Conservation (phyloP, 2,888 invertebrate species). For the Xanthia icteritia region DNA sequence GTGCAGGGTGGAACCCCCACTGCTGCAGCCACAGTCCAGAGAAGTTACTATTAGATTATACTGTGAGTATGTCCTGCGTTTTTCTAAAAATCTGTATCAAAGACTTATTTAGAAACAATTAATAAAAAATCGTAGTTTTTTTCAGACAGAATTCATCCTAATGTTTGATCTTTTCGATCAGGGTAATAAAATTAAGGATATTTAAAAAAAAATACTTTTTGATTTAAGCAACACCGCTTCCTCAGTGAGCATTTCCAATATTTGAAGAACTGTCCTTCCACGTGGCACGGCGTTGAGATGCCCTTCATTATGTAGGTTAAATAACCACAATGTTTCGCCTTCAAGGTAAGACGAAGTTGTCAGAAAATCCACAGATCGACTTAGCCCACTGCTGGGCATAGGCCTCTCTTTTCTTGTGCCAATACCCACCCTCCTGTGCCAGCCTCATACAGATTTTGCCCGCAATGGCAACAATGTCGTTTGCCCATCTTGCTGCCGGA, state of each 20-base stretch:
- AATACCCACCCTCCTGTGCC: too few relatives aligned
- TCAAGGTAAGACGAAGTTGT: not conserved
- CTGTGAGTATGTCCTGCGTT: slow-evolving; percentile 83
- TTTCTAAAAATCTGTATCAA: not conserved
- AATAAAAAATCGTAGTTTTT: not conserved
- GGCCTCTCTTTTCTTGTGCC: too few relatives aligned
- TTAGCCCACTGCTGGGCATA: too few relatives aligned
- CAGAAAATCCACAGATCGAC: not conserved
- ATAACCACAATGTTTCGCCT: not conserved
- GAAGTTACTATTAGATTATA: slow-evolving; percentile 94
- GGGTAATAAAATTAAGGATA: not conserved
- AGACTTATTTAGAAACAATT: not conserved
- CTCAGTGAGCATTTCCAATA: not conserved
- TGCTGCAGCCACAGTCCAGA: slow-evolving; percentile 92
- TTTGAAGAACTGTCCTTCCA: not conserved
- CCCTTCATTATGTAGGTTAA: not conserved
- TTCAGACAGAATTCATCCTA: not conserved
- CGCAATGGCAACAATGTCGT: too few relatives aligned
- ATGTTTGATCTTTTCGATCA: not conserved
- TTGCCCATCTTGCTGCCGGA: too few relatives aligned
- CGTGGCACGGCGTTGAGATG: too few relatives aligned
- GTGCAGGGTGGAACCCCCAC: slow-evolving; percentile 94
- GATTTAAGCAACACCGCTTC: not conserved
- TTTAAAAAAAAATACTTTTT: too few relatives aligned
- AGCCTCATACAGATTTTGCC: too few relatives aligned